Percentiles rank a stretch among this genome's conserved stretches.
Evolutionary conservation across 2,888 invertebrate genomes (phyloP).

Genomic region (Habroteleia sp.): DNA sequence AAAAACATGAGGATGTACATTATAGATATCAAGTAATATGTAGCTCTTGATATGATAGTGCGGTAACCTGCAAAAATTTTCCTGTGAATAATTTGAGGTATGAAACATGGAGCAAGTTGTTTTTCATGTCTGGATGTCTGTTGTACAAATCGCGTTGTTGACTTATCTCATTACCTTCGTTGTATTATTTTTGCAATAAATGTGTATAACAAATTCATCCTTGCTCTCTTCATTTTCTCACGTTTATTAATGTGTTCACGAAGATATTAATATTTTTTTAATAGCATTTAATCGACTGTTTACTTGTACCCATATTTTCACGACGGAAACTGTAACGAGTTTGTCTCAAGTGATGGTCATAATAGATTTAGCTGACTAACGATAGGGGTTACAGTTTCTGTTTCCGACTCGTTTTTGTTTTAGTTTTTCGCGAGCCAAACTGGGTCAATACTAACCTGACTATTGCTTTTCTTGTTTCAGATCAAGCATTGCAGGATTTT

Average conservation of each 20-base stretch:
- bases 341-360: not conserved
- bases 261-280: not conserved
- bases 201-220: slow-evolving; percentile 5
- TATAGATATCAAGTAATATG: slow-evolving; percentile 28
- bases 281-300: not conserved
- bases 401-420: not conserved
- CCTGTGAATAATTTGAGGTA: not conserved
- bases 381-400: slow-evolving; percentile 8
- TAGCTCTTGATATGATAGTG: not conserved
- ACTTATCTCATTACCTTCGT: slow-evolving; percentile 14
- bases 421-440: not conserved
- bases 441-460: slow-evolving; percentile 10
- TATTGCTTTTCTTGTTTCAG: slow-evolving; percentile 57
- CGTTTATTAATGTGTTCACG: slow-evolving; percentile 8
- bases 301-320: not conserved
- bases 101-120: not conserved
- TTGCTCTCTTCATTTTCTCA: slow-evolving; percentile 8
- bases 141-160: not conserved
- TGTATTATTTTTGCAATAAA: slow-evolving; percentile 47
- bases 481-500: slow-evolving; percentile 43
- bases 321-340: slow-evolving; percentile 1
- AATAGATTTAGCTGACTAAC: too few species aligned
- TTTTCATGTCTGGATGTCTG: not conserved
- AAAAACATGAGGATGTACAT: slow-evolving; percentile 24
- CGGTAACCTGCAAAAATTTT: not conserved